A percentile compares a stretch with the other conserved stretches of the same genome.
Evolutionary conservation across 2,797 vertebrate species (phyloP).

Genomic region (Typhlichthys eigenmanni): DNA sequence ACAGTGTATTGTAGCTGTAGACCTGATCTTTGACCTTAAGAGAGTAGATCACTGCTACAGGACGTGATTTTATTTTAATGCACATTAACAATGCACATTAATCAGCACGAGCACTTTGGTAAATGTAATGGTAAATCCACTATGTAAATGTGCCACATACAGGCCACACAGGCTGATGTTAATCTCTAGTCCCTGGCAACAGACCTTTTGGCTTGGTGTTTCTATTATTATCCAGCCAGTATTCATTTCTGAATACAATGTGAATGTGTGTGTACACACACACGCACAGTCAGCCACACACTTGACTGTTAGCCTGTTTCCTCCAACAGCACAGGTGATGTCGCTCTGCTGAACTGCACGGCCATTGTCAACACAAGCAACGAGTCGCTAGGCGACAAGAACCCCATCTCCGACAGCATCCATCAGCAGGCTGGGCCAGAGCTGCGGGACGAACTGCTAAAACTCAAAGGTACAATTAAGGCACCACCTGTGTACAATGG

Average conservation of each 20-base stretch:
- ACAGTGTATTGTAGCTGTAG: not conserved
- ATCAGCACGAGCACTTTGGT: too few species aligned
- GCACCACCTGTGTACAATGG: not conserved
- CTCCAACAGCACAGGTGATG: constrained; percentile 83
- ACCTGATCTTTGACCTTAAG: not conserved
- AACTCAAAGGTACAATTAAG: constrained; percentile 87
- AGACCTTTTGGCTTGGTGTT: too few species aligned
- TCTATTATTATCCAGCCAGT: too few species aligned
- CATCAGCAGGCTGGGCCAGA: constrained; percentile 89
- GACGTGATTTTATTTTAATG: too few species aligned
- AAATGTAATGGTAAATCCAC: too few species aligned
- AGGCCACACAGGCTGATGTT: too few species aligned
- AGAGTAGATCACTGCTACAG: too few species aligned
- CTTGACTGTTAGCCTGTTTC: not conserved
- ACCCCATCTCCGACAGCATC: constrained; percentile 90
- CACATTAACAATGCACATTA: too few species aligned
- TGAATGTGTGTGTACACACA: not conserved
- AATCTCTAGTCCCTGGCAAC: too few species aligned
- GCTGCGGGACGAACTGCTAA: constrained; percentile 89
- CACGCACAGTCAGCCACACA: not conserved
- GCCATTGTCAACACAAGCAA: constrained; percentile 96
- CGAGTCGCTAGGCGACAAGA: constrained; percentile 92
- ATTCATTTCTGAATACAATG: too few species aligned
- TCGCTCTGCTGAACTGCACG: constrained; percentile 91
- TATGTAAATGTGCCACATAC: too few species aligned